Conservation (phyloP, 2,888 invertebrate species). For the Gastracanthus pulcherrimus region DNA sequence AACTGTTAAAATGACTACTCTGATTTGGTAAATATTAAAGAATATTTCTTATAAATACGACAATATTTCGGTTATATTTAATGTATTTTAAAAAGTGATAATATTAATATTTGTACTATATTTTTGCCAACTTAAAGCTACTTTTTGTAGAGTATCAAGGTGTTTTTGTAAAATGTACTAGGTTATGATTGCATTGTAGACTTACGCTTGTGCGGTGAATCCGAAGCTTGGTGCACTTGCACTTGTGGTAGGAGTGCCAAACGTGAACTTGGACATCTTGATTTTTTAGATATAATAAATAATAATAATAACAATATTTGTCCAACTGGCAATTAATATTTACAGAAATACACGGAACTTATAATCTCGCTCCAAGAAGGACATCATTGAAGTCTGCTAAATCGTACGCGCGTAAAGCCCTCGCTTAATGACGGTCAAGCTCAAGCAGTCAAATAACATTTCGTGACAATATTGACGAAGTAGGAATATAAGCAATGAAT, state of each 20-base stretch:
- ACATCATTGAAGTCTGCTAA: background rate
- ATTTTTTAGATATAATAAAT: background rate
- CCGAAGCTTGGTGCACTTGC: slow-evolving; percentile 64
- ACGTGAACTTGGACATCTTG: slow-evolving; percentile 69
- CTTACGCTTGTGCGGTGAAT: slow-evolving; percentile 69
- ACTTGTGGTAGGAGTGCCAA: slow-evolving; percentile 68
- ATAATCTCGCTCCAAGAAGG: background rate
- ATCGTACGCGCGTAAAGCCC: background rate
- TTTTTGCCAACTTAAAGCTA: background rate
- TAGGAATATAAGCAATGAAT: too few relatives aligned
- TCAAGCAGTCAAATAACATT: background rate
- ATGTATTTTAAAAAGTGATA: background rate
- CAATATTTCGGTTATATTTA: background rate
- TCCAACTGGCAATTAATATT: background rate
- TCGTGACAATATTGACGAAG: too few relatives aligned
- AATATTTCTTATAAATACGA: background rate
- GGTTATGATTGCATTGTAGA: slow-evolving; percentile 57
- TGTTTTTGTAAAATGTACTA: slow-evolving; percentile 29
- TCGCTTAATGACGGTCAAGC: background rate
- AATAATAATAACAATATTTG: background rate
- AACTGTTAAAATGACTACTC: background rate
- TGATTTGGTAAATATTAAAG: background rate
- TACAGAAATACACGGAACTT: background rate
- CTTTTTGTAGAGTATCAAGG: background rate
- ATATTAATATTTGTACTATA: background rate